Base-by-base conservation (phyloP, 2,888 invertebrate genomes). In the Drosophila neutralis region DNA sequence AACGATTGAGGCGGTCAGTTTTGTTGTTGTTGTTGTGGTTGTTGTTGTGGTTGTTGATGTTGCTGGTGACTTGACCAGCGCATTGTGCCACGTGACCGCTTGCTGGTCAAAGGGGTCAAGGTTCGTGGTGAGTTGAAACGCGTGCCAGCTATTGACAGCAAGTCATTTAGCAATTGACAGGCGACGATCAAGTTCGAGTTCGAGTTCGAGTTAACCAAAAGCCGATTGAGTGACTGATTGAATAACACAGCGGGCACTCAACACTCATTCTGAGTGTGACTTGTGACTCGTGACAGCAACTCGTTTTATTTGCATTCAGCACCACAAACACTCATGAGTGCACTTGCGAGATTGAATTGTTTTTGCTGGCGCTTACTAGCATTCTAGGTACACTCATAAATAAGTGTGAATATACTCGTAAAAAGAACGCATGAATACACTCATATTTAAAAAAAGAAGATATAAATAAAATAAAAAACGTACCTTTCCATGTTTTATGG, bases 1-100 rank as follows among this genome's bases (percentile, higher is more conserved):
- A 24, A 36, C 60, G 48, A 54, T 27, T 56, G 38, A 58, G 54
- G 61, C 62, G 81, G 81, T 76, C 82, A 72, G 82, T 57, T 64
- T 15, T 10, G 29, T 11, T 27, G 15, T 52, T n/a, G 29, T 6
- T 40, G 24, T 29, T 27, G 27, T 10, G 4, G 15, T 52, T n/a
- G 29, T 6, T 40, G 24, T 21, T 15, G 13, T 24, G 3, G 27
- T 15, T 8, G 48, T 27, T 49, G 27, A 29, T 27, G 27, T 29
- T 53, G n/a, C 4, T 4, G 15, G 10, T 36, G 67, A 60, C 51
- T 76, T 76, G 77, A 77, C 77, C 77, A 73, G 2, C 45, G 24
- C 35, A n/a, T 27, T 36, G 65, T 21, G 73, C 7, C 71, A 71
- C 71, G 71, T 74, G 71, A 27, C 74, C 24, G 15, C n/a, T 33